A percentile compares a stretch with the other conserved stretches of the same genome.
phyloP scores from a whole-genome alignment of 2,797 vertebrate species.

The Brotula barbata region DNA sequence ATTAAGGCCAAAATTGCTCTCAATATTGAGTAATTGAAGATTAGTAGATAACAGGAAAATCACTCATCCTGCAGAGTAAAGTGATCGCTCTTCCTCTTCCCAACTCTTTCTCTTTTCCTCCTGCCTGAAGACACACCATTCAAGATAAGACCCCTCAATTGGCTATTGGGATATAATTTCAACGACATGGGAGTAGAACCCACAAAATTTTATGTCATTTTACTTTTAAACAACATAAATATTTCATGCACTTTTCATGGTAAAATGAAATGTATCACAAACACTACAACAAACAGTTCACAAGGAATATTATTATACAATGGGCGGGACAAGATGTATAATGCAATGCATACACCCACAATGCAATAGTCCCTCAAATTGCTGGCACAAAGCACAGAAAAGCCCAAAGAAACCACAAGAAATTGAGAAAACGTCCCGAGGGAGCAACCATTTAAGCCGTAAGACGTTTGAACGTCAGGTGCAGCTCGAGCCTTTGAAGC shows the following conservation, averaged over 20 bases:
- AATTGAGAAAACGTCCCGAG: conserved; percentile 2
- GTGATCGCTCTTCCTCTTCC: conserved; percentile 39
- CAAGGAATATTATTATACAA: neutral
- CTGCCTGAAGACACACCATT: conserved; percentile 45
- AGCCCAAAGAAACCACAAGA: conserved; percentile 10
- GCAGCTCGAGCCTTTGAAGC: conserved; percentile 20
- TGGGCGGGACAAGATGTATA: neutral
- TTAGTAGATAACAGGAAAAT: conserved; percentile 72
- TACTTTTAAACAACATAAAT: conserved; percentile 19
- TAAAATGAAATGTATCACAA: conserved; percentile 20
- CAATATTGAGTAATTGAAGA: conserved; percentile 76
- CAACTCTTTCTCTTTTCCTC: neutral
- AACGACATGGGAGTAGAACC: conserved; percentile 27
- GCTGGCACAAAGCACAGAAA: conserved; percentile 1
- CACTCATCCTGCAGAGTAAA: conserved; percentile 56
- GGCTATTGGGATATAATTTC: conserved; percentile 45
- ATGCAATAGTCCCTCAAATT: neutral
- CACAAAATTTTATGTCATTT: conserved; percentile 24
- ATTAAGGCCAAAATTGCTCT: conserved; percentile 72
- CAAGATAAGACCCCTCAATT: conserved; percentile 55
- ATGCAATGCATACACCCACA: neutral
- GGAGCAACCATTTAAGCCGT: conserved; percentile 11
- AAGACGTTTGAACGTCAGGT: conserved; percentile 24
- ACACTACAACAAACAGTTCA: neutral
- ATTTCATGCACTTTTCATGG: conserved; percentile 13